Conservation (phyloP, 92 coral and sea anemone genomes). For the Ricordea florida region DNA sequence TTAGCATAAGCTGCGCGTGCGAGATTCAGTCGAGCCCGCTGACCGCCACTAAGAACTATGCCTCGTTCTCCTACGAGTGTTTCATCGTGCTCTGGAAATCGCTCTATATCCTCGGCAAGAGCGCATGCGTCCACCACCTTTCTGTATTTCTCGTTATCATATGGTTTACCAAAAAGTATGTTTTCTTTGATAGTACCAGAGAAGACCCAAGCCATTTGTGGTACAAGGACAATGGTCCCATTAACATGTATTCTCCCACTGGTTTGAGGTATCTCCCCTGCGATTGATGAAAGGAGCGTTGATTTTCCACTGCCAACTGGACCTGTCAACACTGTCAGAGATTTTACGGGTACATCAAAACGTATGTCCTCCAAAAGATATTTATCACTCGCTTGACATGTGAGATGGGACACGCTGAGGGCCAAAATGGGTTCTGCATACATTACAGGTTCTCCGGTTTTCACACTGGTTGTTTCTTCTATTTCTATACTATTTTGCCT, state of each 20-base stretch:
- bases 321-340: neutral
- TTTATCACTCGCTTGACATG: no score
- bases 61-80: neutral
- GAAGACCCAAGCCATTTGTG: no score
- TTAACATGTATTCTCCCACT: neutral
- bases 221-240: neutral
- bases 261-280: neutral
- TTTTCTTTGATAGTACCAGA: no score
- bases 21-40: neutral
- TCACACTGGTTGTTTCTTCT: no score
- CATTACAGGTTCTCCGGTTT: no score
- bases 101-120: neutral
- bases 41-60: neutral
- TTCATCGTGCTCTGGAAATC: neutral
- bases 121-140: neutral
- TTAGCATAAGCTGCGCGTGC: constrained; percentile 10
- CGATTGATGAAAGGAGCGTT: neutral
- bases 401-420: no score
- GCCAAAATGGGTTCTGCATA: no score
- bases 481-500: no score
- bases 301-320: neutral
- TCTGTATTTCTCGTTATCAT: neutral
- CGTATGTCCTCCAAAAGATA: neutral
- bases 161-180: no score
- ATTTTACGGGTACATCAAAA: neutral